Evolutionary conservation across 2,888 invertebrate genomes (phyloP).

Genomic region (Eumerus sabulonum): DNA sequence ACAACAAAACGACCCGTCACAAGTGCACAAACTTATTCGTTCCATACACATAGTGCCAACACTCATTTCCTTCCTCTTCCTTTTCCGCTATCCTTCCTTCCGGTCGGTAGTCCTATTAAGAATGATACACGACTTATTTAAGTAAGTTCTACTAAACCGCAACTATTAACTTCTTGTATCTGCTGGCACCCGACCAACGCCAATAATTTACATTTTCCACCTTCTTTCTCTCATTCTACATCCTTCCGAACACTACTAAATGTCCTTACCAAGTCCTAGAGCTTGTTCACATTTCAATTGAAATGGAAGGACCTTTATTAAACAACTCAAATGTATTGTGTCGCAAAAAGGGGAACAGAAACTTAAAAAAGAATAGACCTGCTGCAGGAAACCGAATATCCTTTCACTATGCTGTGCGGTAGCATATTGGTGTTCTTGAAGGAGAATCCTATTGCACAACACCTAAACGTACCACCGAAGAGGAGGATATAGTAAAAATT

Average conservation of each 20-base stretch:
- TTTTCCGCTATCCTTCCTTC: not conserved
- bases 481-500: no score
- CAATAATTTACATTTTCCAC: constrained; percentile 59
- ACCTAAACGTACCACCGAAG: no score
- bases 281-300: constrained; percentile 65
- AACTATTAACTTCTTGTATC: constrained; percentile 69
- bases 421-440: constrained; percentile 10
- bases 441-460: constrained; percentile 13
- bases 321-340: constrained; percentile 64
- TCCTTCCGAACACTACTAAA: constrained; percentile 7
- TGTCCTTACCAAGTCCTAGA: constrained; percentile 10
- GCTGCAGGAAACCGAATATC: not conserved
- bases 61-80: constrained; percentile 11
- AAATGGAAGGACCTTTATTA: constrained; percentile 68
- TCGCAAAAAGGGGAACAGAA: constrained; percentile 58
- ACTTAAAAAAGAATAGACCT: not conserved
- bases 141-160: constrained; percentile 67
- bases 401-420: not conserved
- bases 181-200: constrained; percentile 65
- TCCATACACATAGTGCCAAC: not conserved
- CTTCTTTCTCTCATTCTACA: no score
- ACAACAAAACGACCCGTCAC: no score
- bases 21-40: no score
- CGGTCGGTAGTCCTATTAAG: constrained; percentile 37
- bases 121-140: constrained; percentile 66